Evolutionary conservation across 2,888 invertebrate genomes (phyloP), one percentile per base, ranked within the genome.

Genomic region (Drosophila melanosoma): DNA sequence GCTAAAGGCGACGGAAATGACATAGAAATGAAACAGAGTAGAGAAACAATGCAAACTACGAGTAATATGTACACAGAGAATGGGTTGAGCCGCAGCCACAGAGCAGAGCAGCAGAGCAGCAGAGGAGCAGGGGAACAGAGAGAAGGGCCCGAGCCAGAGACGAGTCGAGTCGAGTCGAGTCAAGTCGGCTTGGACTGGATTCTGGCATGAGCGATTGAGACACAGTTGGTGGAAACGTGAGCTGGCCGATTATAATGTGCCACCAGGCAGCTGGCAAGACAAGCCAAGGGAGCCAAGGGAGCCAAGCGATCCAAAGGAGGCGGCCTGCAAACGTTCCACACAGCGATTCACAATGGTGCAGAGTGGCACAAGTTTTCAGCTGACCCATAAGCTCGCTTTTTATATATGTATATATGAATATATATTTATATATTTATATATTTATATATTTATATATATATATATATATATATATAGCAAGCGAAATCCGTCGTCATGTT

Each of bases 11-110:
- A 65, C 82, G 84, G 83, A 83, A 89, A 90, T 87, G 89, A 83
- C 87, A 91, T 85, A 90, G 83, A 91, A 85, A 86, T 90, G 80
- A 88, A 88, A 89, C 90, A 90, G 76, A 88, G 81, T 81, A 87
- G 70, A 82, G 82, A 85, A 80, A 89, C 89, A 85, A 89, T 89
- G 69, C 72, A 62, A 38, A 53, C 71, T 65, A 60, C 73, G 57
- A 71, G 81, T 64, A 62, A 66, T 61, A 51, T 63, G 72, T 36
- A 54, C 64, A 54, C 52, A 61, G 26, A 60, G 62, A 62, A 72
- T 49, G 66, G 72, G 62, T 67, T 73, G 60, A 32, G 51, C 29
- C 42, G 23, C 20, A 26, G 32, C 32, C 32, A 45, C 45, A 45
- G 23, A 10, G 45, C 29, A n/a, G 17, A 11, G 17, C n/a, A 51